Evolutionary conservation across 1,140 invertebrate species (phyloP), one percentile per base, ranked within the genome.

Genomic region (Aphis gossypii): DNA sequence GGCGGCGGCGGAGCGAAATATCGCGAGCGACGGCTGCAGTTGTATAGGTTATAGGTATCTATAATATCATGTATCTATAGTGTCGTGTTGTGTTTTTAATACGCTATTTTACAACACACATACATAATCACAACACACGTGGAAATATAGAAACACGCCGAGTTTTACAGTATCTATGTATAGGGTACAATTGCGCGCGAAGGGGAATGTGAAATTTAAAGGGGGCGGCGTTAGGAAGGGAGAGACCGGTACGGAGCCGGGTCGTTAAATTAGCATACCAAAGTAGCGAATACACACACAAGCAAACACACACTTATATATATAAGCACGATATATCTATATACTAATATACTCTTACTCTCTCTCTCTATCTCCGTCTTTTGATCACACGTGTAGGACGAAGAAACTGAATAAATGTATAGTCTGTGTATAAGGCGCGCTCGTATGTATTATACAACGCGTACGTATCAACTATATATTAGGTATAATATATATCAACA

Each of bases 181-280:
- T 38, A 25, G 18, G 35, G 60, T 44, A 54, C n/a, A 23, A 21
- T 18, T 30, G 20, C 1, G 35, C 38, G 20, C 20, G 87, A 18
- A 30, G 89, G 51, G 56, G 30, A 46, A 92, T n/a, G 90, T 8
- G 44, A 83, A 44, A 48, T n/a, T 9, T 44, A 18, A n/a, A 86
- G 44, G 68, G 68, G 44, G 90, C 60, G 90, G 18, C 41, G 90
- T 30, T 14, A 30, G 68, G 21, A 11, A n/a, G 44, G 76, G 91
- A 38, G 76, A 83, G 91, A 83, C 91, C 76, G 76, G 68, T 91
- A 91, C 68, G 90, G 44, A n/a, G 68, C 44, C 90, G 44, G 76
- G 60, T 92, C 91, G 91, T 92, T 92, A 92, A 92, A 92, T 92
- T 92, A 92, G 91, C 91, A 92, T 92, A 92, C 76, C 76, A 38